Percentiles rank a stretch among this genome's conserved stretches.
phyloP scores from a whole-genome alignment of 1,140 invertebrate species.

The Mesaphorura yosii region DNA sequence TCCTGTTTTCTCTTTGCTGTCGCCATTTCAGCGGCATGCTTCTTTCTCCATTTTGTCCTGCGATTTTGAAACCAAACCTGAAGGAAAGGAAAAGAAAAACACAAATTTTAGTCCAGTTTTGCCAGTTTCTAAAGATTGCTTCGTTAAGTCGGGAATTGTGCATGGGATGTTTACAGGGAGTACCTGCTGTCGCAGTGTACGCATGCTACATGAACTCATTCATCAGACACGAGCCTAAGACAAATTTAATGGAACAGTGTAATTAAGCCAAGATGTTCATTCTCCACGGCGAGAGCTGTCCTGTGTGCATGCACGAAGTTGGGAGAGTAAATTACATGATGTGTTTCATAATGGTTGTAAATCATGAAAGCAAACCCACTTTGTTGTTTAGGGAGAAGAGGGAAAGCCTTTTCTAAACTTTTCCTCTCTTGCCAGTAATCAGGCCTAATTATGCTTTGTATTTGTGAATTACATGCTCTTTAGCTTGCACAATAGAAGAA shows the following conservation, averaged over 20 bases:
- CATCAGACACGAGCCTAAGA: conserved; percentile 22
- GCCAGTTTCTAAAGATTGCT: no score
- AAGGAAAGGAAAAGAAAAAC: conserved; percentile 33
- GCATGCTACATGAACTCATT: conserved; percentile 18
- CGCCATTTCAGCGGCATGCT: conserved; percentile 97
- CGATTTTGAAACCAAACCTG: conserved; percentile 99
- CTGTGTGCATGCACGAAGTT: no score
- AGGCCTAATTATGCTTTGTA: conserved; percentile 34
- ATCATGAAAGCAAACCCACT: no score
- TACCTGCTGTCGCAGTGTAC: no score
- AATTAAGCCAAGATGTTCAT: conserved; percentile 22
- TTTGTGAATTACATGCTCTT: conserved; percentile 35
- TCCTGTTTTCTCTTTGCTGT: conserved; percentile 93
- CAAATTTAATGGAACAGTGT: conserved; percentile 30
- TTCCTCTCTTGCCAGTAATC: conserved; percentile 21
- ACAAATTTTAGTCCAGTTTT: no score
- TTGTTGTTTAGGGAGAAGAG: no score
- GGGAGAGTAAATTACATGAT: no score
- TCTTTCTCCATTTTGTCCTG: conserved; percentile 98
- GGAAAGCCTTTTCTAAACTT: neutral
- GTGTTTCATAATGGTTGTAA: no score
- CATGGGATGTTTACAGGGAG: no score
- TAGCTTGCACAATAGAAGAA: conserved; percentile 34
- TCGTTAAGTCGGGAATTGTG: no score
- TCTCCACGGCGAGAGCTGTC: no score